Evolutionary conservation across 2,797 vertebrate genomes (phyloP).

Genomic region (Chloroceryle inda): DNA sequence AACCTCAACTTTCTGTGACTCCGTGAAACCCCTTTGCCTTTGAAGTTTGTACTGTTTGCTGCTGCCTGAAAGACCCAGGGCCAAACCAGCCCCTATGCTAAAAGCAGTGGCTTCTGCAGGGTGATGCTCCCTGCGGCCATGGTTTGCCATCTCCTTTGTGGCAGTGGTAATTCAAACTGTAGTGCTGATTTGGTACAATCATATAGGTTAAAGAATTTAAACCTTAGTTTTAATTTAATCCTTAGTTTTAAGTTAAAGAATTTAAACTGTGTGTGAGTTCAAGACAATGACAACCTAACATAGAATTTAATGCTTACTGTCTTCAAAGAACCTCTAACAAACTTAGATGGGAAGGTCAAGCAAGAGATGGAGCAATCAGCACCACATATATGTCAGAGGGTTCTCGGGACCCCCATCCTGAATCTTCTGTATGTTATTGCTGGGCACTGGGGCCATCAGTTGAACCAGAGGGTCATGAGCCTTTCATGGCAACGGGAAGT

Average conservation of each 20-base stretch:
- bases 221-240: neutral
- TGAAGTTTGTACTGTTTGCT: neutral
- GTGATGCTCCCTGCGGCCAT: neutral
- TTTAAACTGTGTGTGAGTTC: neutral
- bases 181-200: neutral
- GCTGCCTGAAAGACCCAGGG: neutral
- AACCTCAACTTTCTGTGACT: neutral
- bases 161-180: neutral
- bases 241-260: no score
- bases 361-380: neutral
- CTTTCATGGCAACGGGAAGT: neutral
- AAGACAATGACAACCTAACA: conserved; percentile 7
- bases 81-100: neutral
- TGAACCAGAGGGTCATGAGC: neutral
- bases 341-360: neutral
- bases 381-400: neutral
- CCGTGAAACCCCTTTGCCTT: neutral
- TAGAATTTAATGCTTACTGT: conserved; percentile 10
- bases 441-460: neutral
- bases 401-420: neutral
- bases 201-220: neutral
- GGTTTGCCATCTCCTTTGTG: neutral
- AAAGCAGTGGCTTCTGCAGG: neutral
- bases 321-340: neutral
- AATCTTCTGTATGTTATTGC: neutral